These are phyloP conservation scores for Cotesia typhae DNA, from an alignment of 1,140 invertebrate genomes.

Conservation along the genomic window DNA sequence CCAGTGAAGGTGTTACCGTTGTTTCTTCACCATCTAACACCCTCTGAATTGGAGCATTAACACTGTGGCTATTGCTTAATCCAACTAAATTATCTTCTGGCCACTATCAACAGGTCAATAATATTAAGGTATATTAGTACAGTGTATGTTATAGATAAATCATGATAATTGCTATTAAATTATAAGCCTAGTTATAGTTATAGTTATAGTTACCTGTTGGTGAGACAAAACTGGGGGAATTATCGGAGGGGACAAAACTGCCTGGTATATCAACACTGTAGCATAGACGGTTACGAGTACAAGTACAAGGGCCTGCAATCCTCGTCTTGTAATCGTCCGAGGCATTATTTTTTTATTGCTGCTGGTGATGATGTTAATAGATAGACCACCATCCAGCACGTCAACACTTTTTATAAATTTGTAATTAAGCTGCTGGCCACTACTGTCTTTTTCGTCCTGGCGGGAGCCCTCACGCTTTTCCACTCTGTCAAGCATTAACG, in stretches of 20 bases:
- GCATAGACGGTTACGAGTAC: constrained; percentile 68
- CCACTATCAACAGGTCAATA: constrained; percentile 2
- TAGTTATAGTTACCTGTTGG: constrained; percentile 61
- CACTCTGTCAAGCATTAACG: constrained; percentile 44
- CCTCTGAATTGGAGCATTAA: constrained; percentile 41
- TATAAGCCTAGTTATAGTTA: neutral
- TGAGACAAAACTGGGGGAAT: constrained; percentile 44
- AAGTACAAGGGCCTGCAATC: constrained; percentile 58
- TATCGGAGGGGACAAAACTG: constrained; percentile 43
- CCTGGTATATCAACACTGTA: constrained; percentile 73
- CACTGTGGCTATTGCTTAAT: constrained; percentile 47
- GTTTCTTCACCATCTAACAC: constrained; percentile 46
- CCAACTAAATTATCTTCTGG: constrained; percentile 24
- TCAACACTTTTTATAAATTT: neutral
- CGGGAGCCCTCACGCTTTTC: constrained; percentile 30
- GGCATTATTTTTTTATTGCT: constrained; percentile 55
- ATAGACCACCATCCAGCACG: neutral
- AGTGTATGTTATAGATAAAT: constrained; percentile 14
- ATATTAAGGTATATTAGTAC: neutral
- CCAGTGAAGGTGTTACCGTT: constrained; percentile 60
- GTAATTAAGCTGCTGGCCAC: constrained; percentile 5
- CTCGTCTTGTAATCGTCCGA: constrained; percentile 58
- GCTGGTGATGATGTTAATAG: constrained; percentile 30
- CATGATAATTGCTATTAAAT: constrained; percentile 18
- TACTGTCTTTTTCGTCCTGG: neutral